These are phyloP conservation scores for Nothocercus nigrocapillus DNA, from an alignment of 2,113 vertebrate species.

Conservation along the genomic window DNA sequence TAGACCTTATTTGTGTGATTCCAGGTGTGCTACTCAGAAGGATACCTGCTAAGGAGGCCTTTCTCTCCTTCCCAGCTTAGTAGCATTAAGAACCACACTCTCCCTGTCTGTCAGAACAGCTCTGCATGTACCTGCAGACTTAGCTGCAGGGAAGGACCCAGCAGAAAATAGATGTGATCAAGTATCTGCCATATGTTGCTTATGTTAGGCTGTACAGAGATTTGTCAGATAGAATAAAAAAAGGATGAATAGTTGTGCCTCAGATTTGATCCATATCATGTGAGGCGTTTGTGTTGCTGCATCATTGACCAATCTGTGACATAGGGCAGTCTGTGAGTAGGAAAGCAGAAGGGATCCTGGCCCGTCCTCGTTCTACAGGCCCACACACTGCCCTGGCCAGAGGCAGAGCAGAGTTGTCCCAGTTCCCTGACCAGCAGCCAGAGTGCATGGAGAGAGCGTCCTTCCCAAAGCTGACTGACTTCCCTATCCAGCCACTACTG, in stretches of 20 bases:
- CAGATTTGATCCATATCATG: accelerated
- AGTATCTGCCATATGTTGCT: neutral
- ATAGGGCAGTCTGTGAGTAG: neutral
- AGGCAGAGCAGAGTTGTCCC: neutral
- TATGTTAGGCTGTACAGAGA: neutral
- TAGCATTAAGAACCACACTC: accelerated
- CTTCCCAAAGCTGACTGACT: neutral
- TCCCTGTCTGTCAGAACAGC: neutral
- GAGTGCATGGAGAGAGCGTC: neutral
- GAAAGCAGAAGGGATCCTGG: neutral
- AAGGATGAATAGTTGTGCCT: too few relatives aligned
- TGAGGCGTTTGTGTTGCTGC: neutral
- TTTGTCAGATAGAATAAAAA: neutral
- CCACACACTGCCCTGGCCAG: neutral
- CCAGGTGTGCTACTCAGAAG: neutral
- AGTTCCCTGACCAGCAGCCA: neutral
- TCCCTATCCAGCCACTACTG: neutral
- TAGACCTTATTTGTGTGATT: neutral
- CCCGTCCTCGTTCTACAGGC: accelerated
- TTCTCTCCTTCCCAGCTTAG: neutral
- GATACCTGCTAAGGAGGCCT: neutral
- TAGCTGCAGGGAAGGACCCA: neutral
- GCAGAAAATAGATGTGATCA: neutral
- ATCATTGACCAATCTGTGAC: accelerated
- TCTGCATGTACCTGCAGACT: neutral